Evolutionary conservation across 2,888 invertebrate species (phyloP).

Genomic region (Crioceris asparagi): DNA sequence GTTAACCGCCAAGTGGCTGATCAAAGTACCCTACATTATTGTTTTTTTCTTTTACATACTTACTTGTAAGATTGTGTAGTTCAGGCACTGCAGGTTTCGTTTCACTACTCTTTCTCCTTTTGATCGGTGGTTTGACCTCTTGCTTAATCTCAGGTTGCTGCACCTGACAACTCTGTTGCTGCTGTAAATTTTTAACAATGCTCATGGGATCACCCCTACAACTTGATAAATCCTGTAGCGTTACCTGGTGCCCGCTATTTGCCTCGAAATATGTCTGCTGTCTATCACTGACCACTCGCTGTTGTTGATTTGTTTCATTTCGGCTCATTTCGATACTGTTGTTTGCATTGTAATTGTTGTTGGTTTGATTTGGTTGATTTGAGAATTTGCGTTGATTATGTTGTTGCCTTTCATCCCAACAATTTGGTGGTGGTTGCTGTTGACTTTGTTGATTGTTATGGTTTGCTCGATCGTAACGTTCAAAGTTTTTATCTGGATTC

Average conservation of each 20-base stretch:
- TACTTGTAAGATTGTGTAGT: slow-evolving; percentile 19
- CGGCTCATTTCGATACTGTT: slow-evolving; percentile 31
- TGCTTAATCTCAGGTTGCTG: slow-evolving; percentile 33
- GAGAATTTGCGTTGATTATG: background rate
- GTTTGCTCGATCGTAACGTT: slow-evolving; percentile 43
- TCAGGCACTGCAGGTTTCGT: slow-evolving; percentile 44
- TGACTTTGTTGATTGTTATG: slow-evolving; percentile 29
- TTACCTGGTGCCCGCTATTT: slow-evolving; percentile 45
- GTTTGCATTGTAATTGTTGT: slow-evolving; percentile 40
- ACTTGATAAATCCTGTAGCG: slow-evolving; percentile 60
- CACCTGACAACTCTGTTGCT: slow-evolving; percentile 29
- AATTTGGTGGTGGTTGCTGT: slow-evolving; percentile 28
- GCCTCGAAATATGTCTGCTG: slow-evolving; percentile 59
- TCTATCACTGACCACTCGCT: slow-evolving; percentile 36
- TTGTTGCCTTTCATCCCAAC: slow-evolving; percentile 48
- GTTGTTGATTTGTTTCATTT: slow-evolving; percentile 16
- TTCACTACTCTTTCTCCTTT: slow-evolving; percentile 50
- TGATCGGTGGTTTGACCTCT: slow-evolving; percentile 33
- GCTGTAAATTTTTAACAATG: slow-evolving; percentile 57
- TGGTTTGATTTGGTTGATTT: background rate
- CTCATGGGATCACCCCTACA: slow-evolving; percentile 68
- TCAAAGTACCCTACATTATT: too few species aligned
- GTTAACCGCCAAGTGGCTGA: too few species aligned
- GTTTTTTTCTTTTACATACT: too few species aligned
- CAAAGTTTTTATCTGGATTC: slow-evolving; percentile 49